Evolutionary conservation across 2,888 invertebrate species (phyloP), one percentile per base, ranked within the genome.

Genomic region (Apamea sordens): DNA sequence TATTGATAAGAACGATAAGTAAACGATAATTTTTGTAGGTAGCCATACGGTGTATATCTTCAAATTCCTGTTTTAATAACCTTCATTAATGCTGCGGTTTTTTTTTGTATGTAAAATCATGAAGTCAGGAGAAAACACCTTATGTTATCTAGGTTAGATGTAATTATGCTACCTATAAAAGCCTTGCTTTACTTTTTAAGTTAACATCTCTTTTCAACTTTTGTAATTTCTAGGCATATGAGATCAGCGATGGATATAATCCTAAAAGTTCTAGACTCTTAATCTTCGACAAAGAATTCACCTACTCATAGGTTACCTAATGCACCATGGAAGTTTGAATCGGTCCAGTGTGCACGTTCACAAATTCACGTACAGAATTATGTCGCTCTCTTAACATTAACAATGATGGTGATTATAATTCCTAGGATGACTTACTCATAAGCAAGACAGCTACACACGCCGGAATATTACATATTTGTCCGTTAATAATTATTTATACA

Each of bases 1-100:
- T 63, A 77, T 82, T 63, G 82, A 80, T 82, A 85, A 82, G 80
- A 89, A 80, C 71, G 21, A 67, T 50, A 28, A 61, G n/a, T 53
- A n/a, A 47, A 63, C 53, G 81, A 79, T 79, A 82, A 79, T 68
- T 65, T 59, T 78, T n/a, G 21, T 53, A 65, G 65, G 36, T 28
- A 79, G 36, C 67, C 44, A 36, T 77, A 53, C 24, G 36, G 21
- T 82, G 18, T 68, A 56, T 28, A 83, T 83, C 76, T 68, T 68
- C 3, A 74, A 82, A 80, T 44, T 67, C 65, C 63, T 61, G 44
- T 44, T 53, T 63, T 44, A 50, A 71, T 50, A 32, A 53, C 65
- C 41, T 72, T 72, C 36, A 47, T 47, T 47, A 68, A 36, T 28
- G 13, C 13, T 36, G n/a, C 6, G 47, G 56, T 28, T 81, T 82